These are phyloP conservation scores for Mesitornis unicolor DNA, from an alignment of 2,113 vertebrate species.

Conservation along the genomic window DNA sequence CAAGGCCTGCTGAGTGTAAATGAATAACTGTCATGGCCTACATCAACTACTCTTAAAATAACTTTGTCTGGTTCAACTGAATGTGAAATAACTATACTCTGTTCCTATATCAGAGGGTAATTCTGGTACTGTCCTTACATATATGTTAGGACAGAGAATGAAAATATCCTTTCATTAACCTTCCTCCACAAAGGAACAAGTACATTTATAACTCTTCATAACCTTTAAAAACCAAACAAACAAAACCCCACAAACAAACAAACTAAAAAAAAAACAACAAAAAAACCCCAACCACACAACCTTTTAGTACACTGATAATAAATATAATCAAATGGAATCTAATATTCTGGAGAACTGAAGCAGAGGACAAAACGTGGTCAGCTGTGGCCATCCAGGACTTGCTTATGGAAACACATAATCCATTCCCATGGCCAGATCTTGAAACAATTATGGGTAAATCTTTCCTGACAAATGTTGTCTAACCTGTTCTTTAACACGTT, in stretches of 20 bases:
- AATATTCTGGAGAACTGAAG: neutral
- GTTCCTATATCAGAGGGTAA: neutral
- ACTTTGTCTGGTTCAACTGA: neutral
- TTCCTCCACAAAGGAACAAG: neutral
- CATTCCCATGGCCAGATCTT: neutral
- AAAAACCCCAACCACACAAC: neutral
- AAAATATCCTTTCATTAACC: neutral
- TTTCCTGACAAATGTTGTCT: neutral
- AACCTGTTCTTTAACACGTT: neutral
- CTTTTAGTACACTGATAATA: neutral
- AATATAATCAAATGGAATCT: neutral
- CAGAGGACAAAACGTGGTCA: neutral
- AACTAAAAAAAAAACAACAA: neutral
- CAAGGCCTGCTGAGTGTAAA: neutral
- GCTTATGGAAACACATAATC: neutral
- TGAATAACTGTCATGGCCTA: neutral
- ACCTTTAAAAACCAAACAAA: neutral
- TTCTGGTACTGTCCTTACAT: neutral
- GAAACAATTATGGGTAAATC: neutral
- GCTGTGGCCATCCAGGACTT: neutral
- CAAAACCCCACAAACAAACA: neutral
- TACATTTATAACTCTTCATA: neutral
- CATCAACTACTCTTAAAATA: neutral
- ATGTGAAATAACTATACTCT: neutral
- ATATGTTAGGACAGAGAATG: neutral